Base-by-base conservation (phyloP, 2,797 vertebrate species). In the Eulemur mongoz region DNA sequence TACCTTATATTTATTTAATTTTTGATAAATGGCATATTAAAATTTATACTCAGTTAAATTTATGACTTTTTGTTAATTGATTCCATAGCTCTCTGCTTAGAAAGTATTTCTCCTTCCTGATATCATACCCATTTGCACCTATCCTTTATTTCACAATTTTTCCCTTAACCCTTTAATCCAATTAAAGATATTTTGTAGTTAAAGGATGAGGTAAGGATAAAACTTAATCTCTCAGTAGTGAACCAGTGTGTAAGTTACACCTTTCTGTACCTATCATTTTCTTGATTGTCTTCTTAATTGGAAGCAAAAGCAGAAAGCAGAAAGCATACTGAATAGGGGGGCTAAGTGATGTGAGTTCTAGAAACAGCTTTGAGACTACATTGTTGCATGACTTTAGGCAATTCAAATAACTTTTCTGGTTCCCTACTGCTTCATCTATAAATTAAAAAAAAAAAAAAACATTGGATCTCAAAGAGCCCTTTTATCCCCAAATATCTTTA, bases 221-320 rank as follows among this genome's bases (percentile, higher is more conserved):
- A 86, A 43, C 6, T 40, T 63, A 63, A 82, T n/a, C 50, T 95
- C 32, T 13, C 52, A 32, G 25, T 48, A 79, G 50, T 94, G 43
- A 91, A 38, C 40, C 45, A 85, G 12, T 20, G 27, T 84, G 23
- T 72, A 61, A 95, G 25, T 59, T 52, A 79, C 25, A 59, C 35
- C 38, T 40, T 76, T 70, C 25, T 59, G 3, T 90, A 75, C 73
- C 52, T 95, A 9, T 84, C 27, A 48, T 93, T 90, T 91, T 57
- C 73, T 85, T 85, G 10, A 72, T 82, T 43, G 73, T 23, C 40
- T 89, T 94, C 78, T 91, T 95, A 93, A 86, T 76, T 94, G 38
- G 65, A 91, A 93, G 88, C 30, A 92, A 6, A 80, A 92, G 70
- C 54, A 94, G 78, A 95, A 94, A 96, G 43, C 80, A 94, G 73